Base-by-base conservation (phyloP, 2,797 vertebrate genomes). In the Luscinia luscinia region DNA sequence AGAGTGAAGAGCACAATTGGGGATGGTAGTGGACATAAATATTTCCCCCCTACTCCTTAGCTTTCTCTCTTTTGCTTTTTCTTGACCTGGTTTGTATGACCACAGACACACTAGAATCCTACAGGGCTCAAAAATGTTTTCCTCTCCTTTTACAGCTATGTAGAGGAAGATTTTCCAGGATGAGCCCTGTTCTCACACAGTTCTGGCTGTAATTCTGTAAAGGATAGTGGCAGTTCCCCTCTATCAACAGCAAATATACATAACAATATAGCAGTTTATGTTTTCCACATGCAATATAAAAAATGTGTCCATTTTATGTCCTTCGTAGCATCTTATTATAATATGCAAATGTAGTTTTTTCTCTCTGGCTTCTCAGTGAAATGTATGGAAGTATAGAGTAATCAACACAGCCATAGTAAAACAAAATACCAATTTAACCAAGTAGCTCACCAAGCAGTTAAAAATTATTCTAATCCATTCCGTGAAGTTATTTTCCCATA, bases 391-490 rank as follows among this genome's bases (percentile, higher is more conserved):
- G 38, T 38, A 11, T 12, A 38, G 12, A 38, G 38, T 38, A 38
- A 38, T 38, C 38, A 38, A 38, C 38, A 38, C 38, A 38, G 38
- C 38, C 38, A 38, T 38, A 38, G 38, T 38, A 38, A 38, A 38
- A 38, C 38, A 38, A 38, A 38, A 38, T 38, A 86, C 19, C 46
- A 62, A 51, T 80, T 89, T 87, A 94, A 63, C 62, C 40, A 58
- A 22, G 5, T 54, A 59, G 5, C 45, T 84, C 51, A 82, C 24
- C 4, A 4, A 92, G 5, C 38, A 66, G 46, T 62, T 24, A 18
- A 58, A 83, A 95, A 86, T 58, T 93, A 92, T 64, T 84, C 49
- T 88, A 94, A 95, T 91, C 36, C 17, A 64, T 94, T 88, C 59
- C 3, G 6, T 87, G 17, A 70, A 92, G 74, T 36, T 93, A 81